A percentile compares a stretch with the other conserved stretches of the same genome.
phyloP scores from a whole-genome alignment of 2,888 invertebrate species.

The Drosophila paranaensis region DNA sequence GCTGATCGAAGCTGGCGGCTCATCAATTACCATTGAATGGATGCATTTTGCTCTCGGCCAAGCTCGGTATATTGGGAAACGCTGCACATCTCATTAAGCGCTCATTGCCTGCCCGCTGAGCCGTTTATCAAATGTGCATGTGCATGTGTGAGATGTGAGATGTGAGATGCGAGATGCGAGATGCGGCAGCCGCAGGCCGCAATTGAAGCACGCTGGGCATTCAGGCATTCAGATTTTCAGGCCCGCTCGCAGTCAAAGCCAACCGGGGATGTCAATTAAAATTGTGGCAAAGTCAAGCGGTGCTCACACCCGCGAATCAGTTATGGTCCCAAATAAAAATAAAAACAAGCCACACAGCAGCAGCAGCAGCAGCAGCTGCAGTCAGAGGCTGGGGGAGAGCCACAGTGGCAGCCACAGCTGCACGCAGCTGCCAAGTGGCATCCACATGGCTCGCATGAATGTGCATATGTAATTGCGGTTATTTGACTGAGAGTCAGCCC shows the following conservation, averaged over 20 bases:
- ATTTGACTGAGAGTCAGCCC: conserved; percentile 37
- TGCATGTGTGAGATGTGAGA: conserved; percentile 4
- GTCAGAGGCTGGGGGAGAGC: neutral
- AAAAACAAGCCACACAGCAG: conserved; percentile 9
- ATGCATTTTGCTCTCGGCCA: conserved; percentile 17
- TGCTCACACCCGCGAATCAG: conserved; percentile 42
- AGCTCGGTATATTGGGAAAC: conserved; percentile 16
- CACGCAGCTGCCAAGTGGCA: conserved; percentile 36
- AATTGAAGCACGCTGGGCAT: conserved; percentile 19
- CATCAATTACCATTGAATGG: conserved; percentile 40
- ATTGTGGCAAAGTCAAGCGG: conserved; percentile 71
- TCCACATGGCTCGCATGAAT: conserved; percentile 63
- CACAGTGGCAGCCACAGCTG: conserved; percentile 8
- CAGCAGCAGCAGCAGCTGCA: neutral
- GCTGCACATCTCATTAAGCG: conserved; percentile 57
- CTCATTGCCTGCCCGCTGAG: conserved; percentile 11
- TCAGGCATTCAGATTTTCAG: neutral
- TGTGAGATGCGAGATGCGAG: neutral
- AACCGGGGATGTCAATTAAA: conserved; percentile 70
- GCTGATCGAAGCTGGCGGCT: conserved; percentile 12
- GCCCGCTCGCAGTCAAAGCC: conserved; percentile 35
- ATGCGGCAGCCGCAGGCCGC: conserved; percentile 17
- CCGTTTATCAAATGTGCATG: conserved; percentile 55
- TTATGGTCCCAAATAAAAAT: conserved; percentile 7
- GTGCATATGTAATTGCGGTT: conserved; percentile 77